Percentiles rank a stretch among this genome's conserved stretches.
Conservation (phyloP, 2,113 vertebrate genomes). For the Boleophthalmus pectinirostris region DNA sequence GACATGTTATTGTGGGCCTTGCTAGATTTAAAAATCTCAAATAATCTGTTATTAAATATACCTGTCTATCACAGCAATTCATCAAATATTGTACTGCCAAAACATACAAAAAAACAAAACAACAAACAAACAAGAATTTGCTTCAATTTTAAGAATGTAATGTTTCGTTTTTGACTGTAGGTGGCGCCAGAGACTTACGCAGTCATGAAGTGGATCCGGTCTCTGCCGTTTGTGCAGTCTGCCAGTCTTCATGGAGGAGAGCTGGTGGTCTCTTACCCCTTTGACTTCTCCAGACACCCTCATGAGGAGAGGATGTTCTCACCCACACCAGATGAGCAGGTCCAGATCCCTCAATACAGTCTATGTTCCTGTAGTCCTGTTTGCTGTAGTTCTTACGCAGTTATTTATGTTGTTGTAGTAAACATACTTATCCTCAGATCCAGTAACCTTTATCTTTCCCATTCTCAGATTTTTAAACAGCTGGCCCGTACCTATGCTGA, state of each 20-base stretch:
- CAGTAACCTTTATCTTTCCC: conserved; percentile 1
- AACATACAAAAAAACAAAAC: no score
- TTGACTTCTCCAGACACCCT: conserved; percentile 88
- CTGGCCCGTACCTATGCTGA: conserved; percentile 90
- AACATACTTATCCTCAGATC: background rate
- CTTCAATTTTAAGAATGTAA: background rate
- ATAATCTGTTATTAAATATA: no score
- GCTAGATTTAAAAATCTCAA: no score
- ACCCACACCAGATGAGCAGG: conserved; percentile 94
- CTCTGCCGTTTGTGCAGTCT: conserved; percentile 89
- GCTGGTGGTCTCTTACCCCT: conserved; percentile 94
- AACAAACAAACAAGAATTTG: no score
- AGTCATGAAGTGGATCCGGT: conserved; percentile 93
- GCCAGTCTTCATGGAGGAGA: conserved; percentile 96
- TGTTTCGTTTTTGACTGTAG: conserved; percentile 61
- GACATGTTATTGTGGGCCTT: no score
- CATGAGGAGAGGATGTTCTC: conserved; percentile 91
- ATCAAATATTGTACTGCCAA: no score
- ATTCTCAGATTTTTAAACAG: conserved; percentile 78
- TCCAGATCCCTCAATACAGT: conserved; percentile 47
- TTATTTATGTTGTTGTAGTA: background rate
- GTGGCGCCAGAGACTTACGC: conserved; percentile 95
- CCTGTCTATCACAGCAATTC: no score
- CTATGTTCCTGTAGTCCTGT: background rate
- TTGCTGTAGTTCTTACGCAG: background rate